phyloP scores from a whole-genome alignment of 2,888 invertebrate genomes.

The Dryobotodes eremita region DNA sequence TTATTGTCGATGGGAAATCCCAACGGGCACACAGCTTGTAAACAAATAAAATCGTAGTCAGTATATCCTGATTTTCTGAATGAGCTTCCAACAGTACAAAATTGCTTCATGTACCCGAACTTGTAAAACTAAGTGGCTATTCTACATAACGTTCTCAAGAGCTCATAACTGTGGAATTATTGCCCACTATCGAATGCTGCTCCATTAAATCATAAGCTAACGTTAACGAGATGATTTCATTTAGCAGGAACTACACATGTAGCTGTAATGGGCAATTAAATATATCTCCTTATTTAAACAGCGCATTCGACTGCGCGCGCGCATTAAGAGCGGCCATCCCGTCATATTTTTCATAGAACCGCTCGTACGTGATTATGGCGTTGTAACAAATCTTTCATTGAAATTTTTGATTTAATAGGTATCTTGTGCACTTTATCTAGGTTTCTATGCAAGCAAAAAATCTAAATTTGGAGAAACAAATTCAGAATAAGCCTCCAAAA shows the following conservation, averaged over 20 bases:
- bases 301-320: constrained; percentile 45
- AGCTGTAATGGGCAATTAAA: constrained; percentile 64
- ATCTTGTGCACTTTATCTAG: no score
- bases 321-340: no score
- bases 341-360: no score
- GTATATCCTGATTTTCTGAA: not conserved
- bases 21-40: not conserved
- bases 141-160: constrained; percentile 10
- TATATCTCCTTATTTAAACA: constrained; percentile 53
- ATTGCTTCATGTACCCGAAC: not conserved
- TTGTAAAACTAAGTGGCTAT: constrained; percentile 35
- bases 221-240: constrained; percentile 30
- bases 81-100: constrained; percentile 1
- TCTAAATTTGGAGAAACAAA: no score
- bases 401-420: no score
- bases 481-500: no score
- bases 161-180: constrained; percentile 34
- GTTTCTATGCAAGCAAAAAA: no score
- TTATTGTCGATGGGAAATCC: not conserved
- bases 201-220: constrained; percentile 54
- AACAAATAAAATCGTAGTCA: not conserved
- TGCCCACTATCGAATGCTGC: constrained; percentile 14
- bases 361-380: no score
- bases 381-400: no score
- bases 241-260: constrained; percentile 48